A percentile compares a stretch with the other conserved stretches of the same genome.
Evolutionary conservation across 2,888 invertebrate genomes (phyloP).

Genomic region (Tenthredo livida): DNA sequence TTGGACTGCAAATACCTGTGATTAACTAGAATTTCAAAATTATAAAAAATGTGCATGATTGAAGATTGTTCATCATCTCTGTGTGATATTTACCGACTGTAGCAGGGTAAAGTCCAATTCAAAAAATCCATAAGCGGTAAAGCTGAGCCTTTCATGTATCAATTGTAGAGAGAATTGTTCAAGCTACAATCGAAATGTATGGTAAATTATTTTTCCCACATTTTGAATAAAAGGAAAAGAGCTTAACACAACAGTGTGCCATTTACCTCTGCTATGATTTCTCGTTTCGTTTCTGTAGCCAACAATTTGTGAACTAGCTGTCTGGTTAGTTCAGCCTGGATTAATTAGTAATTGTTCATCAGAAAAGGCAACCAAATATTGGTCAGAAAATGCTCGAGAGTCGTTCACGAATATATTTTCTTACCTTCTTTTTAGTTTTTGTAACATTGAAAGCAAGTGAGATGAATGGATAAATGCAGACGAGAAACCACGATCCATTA

Average conservation of each 20-base stretch:
- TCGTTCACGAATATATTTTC: background rate
- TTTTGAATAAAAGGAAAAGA: background rate
- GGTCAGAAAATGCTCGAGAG: background rate
- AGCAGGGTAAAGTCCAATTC: background rate
- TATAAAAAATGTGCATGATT: background rate
- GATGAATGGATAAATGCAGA: background rate
- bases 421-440: background rate
- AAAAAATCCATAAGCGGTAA: slow-evolving; percentile 16
- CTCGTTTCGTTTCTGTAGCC: background rate
- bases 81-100: slow-evolving; percentile 8
- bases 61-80: background rate
- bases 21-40: no score
- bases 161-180: background rate
- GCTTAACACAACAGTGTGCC: background rate
- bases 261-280: background rate
- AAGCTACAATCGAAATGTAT: background rate
- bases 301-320: background rate
- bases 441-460: background rate
- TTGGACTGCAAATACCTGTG: no score
- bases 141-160: slow-evolving; percentile 6
- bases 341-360: background rate
- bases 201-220: background rate
- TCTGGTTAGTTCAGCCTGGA: background rate
- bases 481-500: background rate
- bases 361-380: background rate